A percentile compares a stretch with the other conserved stretches of the same genome.
Evolutionary conservation across 2,113 vertebrate species (phyloP).

Genomic region (Castor canadensis): DNA sequence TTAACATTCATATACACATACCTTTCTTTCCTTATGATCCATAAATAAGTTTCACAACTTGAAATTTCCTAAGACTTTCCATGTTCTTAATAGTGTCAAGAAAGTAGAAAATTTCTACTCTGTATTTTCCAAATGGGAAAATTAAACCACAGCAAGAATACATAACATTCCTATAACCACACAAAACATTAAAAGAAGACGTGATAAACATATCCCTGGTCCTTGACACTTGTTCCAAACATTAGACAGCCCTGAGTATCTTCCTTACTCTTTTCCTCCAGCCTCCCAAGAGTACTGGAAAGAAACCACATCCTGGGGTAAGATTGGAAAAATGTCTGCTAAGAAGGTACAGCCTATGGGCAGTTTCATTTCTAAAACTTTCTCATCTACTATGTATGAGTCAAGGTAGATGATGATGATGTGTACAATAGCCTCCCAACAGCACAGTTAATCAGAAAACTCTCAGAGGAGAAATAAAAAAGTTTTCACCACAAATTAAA

Average conservation of each 20-base stretch:
- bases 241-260: neutral
- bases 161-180: conserved; percentile 5
- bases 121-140: conserved; percentile 48
- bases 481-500: neutral
- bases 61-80: neutral
- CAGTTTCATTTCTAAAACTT: neutral
- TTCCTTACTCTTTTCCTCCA: neutral
- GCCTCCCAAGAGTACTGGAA: conserved; percentile 7
- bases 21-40: neutral
- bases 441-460: neutral
- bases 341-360: conserved; percentile 21
- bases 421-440: neutral
- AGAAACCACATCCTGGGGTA: conserved; percentile 55
- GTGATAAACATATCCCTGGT: conserved; percentile 29
- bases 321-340: conserved; percentile 5
- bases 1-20: neutral
- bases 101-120: neutral
- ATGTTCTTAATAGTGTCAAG: neutral
- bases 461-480: neutral
- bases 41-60: conserved; percentile 25
- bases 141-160: conserved; percentile 18
- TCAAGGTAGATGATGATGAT: neutral
- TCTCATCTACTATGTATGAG: neutral
- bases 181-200: conserved; percentile 35
- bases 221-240: conserved; percentile 61